phyloP scores from a whole-genome alignment of 23 tunicate species.

The Ascidia mentula region DNA sequence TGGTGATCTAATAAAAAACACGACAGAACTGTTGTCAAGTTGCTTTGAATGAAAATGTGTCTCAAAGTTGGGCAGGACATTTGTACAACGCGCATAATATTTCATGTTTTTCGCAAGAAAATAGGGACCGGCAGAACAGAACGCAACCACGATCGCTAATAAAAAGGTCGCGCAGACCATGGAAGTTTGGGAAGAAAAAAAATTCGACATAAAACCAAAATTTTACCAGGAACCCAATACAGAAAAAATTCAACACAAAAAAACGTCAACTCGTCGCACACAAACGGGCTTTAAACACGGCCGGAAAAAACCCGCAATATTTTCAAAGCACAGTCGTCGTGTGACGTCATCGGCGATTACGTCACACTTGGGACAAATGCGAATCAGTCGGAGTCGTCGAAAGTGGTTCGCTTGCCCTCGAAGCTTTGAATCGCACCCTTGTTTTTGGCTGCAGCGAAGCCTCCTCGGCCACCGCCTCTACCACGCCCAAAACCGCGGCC shows the following conservation, averaged over 20 bases:
- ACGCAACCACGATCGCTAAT: no score
- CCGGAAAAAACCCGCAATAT: constrained; percentile 1
- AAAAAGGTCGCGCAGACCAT: no score
- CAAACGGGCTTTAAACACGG: constrained; percentile 7
- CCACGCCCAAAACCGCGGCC: constrained; percentile 62
- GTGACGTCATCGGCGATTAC: background rate
- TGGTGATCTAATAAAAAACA: no score
- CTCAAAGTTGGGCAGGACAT: no score
- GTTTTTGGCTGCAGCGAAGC: constrained; percentile 39
- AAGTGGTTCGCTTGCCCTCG: constrained; percentile 70
- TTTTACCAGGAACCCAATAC: background rate
- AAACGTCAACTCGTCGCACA: constrained; percentile 4
- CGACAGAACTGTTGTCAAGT: no score
- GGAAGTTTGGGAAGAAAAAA: background rate
- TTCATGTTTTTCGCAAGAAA: no score
- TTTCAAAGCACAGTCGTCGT: background rate
- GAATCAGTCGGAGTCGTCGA: constrained; percentile 48
- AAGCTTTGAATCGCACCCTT: constrained; percentile 43
- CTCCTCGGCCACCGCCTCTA: constrained; percentile 45
- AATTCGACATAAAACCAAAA: background rate
- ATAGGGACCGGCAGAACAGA: no score
- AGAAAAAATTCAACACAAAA: background rate
- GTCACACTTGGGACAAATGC: background rate
- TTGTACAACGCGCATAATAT: no score
- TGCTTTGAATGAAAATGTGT: no score